phyloP scores from a whole-genome alignment of 92 coral and sea anemone species.

The Phymanthus crucifer region DNA sequence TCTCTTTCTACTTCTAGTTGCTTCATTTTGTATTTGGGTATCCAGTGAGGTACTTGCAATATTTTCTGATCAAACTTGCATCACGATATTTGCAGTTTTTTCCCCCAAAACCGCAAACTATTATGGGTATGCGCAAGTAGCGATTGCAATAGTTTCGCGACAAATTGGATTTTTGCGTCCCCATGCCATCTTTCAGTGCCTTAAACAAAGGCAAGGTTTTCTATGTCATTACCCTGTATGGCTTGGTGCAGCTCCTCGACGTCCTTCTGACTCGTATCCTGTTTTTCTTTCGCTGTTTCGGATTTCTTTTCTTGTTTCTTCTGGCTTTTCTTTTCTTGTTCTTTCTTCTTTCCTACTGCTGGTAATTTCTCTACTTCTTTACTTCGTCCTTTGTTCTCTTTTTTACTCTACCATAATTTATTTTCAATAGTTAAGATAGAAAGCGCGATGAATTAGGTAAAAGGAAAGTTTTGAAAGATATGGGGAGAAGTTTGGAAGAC shows the following conservation, averaged over 20 bases:
- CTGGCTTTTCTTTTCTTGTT: constrained; percentile 42
- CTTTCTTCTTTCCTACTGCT: constrained; percentile 39
- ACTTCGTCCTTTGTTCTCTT: constrained; percentile 3
- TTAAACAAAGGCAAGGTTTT: neutral
- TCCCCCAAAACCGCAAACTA: no score
- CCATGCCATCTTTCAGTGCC: no score
- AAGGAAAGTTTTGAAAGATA: no score
- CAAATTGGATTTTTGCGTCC: no score
- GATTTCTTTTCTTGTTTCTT: constrained; percentile 49
- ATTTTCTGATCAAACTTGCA: no score
- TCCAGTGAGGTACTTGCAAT: no score
- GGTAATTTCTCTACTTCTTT: constrained; percentile 26
- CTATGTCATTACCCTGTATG: constrained; percentile 47
- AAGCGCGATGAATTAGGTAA: neutral
- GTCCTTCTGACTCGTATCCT: constrained; percentile 51
- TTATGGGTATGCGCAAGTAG: no score
- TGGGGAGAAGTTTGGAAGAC: no score
- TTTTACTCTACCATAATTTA: constrained; percentile 3
- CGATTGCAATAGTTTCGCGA: no score
- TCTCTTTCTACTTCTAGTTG: no score
- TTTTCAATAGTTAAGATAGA: neutral
- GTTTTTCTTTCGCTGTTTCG: constrained; percentile 29
- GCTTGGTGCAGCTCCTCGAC: constrained; percentile 58
- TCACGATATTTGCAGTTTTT: no score
- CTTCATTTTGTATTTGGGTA: no score